phyloP scores from a whole-genome alignment of 2,113 vertebrate species.

The Zosterops japonicus region DNA sequence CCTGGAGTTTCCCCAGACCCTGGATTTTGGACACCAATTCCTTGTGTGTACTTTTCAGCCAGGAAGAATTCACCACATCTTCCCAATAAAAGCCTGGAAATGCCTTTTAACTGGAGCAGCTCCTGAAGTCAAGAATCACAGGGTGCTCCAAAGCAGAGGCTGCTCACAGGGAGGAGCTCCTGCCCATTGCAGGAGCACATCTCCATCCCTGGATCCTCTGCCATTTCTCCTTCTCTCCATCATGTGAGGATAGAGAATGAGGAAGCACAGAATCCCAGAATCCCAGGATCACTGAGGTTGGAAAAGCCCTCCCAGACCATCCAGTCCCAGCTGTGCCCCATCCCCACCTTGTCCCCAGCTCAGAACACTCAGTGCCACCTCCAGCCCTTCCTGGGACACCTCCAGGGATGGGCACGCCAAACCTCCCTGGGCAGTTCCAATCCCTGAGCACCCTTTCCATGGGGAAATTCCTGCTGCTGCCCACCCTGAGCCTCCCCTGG shows the following conservation, averaged over 20 bases:
- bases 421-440: too few species aligned
- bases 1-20: not conserved
- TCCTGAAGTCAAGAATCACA: not conserved
- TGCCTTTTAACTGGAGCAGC: not conserved
- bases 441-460: not conserved
- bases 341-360: too few species aligned
- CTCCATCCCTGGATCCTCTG: not conserved
- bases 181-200: not conserved
- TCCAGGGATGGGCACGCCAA: too few species aligned
- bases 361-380: too few species aligned
- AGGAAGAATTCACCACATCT: not conserved
- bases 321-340: fast-evolving
- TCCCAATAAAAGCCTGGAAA: not conserved
- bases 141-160: not conserved
- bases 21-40: not conserved
- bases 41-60: not conserved
- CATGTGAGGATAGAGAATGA: not conserved
- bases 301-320: fast-evolving
- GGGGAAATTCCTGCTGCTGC: not conserved
- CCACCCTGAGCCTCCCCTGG: not conserved
- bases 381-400: too few species aligned
- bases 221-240: not conserved
- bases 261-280: not conserved
- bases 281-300: fast-evolving
- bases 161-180: not conserved